Percentiles rank a stretch among this genome's conserved stretches.
Evolutionary conservation across 2,888 invertebrate species (phyloP).

Genomic region (Netelia virgata): DNA sequence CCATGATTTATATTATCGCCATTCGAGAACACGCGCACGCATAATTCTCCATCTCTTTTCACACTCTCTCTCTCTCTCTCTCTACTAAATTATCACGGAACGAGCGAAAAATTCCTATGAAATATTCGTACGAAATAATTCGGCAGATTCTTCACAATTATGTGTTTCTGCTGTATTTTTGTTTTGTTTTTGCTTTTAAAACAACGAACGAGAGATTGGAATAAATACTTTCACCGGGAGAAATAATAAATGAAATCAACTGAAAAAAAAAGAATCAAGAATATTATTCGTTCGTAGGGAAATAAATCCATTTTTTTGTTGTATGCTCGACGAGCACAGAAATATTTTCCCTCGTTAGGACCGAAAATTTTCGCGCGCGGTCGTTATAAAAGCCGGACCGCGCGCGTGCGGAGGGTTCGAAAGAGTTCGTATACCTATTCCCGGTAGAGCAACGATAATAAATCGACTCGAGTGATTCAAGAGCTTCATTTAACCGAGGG

Average conservation of each 20-base stretch:
- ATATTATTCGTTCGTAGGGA: background rate
- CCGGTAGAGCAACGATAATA: constrained; percentile 31
- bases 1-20: constrained; percentile 80
- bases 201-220: background rate
- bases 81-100: constrained; percentile 15
- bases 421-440: background rate
- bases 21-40: constrained; percentile 73
- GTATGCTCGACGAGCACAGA: constrained; percentile 1
- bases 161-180: background rate
- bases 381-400: background rate
- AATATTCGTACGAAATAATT: background rate
- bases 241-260: background rate
- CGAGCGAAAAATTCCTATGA: background rate
- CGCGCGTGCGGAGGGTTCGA: constrained; percentile 1
- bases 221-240: background rate
- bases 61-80: constrained; percentile 2
- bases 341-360: constrained; percentile 25
- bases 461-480: constrained; percentile 54
- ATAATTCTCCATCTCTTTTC: constrained; percentile 72
- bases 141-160: too few relatives aligned
- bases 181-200: background rate
- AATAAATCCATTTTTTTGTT: constrained; percentile 4
- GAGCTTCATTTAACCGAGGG: constrained; percentile 48
- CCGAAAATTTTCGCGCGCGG: background rate
- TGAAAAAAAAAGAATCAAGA: background rate